Conservation (phyloP, 2,797 vertebrate genomes). For the Neosilurus mollespiculum region DNA sequence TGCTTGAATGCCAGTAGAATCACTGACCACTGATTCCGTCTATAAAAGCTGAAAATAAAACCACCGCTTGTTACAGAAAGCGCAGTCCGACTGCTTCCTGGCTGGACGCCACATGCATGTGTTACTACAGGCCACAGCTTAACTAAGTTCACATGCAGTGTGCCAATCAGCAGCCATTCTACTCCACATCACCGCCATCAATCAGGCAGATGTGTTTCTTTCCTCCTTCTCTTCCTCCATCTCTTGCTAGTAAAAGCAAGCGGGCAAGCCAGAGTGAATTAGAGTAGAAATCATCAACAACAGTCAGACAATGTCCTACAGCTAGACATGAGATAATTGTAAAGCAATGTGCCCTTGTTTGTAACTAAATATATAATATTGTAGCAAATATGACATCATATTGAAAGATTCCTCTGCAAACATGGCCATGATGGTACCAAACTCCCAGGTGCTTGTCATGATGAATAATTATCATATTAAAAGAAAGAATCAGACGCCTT, state of each 20-base stretch:
- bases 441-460: too few relatives aligned
- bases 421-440: too few relatives aligned
- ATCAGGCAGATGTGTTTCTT: slow-evolving; percentile 17
- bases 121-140: slow-evolving; percentile 23
- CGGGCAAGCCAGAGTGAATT: neutral
- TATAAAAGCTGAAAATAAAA: neutral
- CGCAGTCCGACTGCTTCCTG: slow-evolving; percentile 20
- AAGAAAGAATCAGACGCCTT: too few relatives aligned
- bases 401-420: too few relatives aligned
- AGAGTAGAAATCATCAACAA: neutral
- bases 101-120: slow-evolving; percentile 36
- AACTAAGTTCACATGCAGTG: slow-evolving; percentile 49
- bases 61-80: neutral
- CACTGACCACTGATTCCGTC: neutral
- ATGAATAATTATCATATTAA: too few relatives aligned
- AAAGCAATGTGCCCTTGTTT: too few relatives aligned
- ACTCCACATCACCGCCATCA: slow-evolving; percentile 55
- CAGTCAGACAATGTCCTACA: neutral
- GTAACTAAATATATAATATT: too few relatives aligned
- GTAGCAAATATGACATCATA: too few relatives aligned
- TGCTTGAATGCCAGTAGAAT: neutral
- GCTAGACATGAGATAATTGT: too few relatives aligned
- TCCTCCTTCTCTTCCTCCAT: neutral
- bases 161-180: slow-evolving; percentile 62
- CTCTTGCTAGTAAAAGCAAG: neutral